These are phyloP conservation scores for Sarcophaga rosellei DNA, from an alignment of 2,888 invertebrate genomes.

Conservation along the genomic window DNA sequence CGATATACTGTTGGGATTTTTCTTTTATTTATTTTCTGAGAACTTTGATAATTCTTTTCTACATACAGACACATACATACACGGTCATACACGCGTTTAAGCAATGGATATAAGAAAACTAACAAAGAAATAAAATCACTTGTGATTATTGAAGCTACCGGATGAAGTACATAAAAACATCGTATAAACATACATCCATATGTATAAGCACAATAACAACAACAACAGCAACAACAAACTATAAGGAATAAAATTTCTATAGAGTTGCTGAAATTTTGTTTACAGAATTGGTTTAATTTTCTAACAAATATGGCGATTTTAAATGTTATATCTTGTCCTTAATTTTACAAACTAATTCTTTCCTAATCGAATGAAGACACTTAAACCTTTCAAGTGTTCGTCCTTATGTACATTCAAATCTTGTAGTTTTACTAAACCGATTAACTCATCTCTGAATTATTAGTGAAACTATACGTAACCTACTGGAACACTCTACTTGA, in stretches of 20 bases:
- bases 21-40: conserved; percentile 13
- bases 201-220: neutral
- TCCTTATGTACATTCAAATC: too few relatives aligned
- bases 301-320: neutral
- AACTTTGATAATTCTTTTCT: conserved; percentile 47
- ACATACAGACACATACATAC: conserved; percentile 6
- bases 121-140: conserved; percentile 53
- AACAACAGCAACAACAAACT: neutral
- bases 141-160: conserved; percentile 64
- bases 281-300: neutral
- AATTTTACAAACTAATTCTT: neutral
- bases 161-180: conserved; percentile 57
- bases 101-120: conserved; percentile 15
- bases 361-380: neutral
- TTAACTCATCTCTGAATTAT: neutral
- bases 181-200: too few relatives aligned
- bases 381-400: too few relatives aligned
- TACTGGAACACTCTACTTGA: neutral
- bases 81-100: neutral
- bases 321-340: neutral
- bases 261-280: conserved; percentile 29
- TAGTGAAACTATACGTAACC: neutral
- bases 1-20: neutral
- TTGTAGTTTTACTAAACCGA: too few relatives aligned
- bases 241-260: conserved; percentile 28